These are phyloP conservation scores for Oryzias dopingdopingensis DNA, from an alignment of 2,797 vertebrate species.

Conservation along the genomic window DNA sequence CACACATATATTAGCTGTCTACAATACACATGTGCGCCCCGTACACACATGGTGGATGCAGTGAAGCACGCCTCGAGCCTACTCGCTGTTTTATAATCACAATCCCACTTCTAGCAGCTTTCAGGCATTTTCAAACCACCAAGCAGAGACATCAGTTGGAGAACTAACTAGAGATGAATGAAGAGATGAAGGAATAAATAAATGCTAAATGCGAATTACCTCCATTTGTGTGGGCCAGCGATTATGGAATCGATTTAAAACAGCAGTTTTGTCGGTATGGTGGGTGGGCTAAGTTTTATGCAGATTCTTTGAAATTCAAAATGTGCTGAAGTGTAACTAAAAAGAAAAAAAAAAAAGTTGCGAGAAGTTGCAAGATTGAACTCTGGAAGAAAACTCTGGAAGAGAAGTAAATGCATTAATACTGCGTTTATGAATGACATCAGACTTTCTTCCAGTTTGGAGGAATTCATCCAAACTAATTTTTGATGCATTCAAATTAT, in stretches of 20 bases:
- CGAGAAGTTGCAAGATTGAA: not conserved
- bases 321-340: not conserved
- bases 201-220: constrained; percentile 68
- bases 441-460: too few species aligned
- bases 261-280: constrained; percentile 6
- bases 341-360: not conserved
- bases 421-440: too few species aligned
- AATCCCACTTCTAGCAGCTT: constrained; percentile 53
- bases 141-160: constrained; percentile 57
- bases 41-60: constrained; percentile 45
- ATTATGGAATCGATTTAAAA: constrained; percentile 60
- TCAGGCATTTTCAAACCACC: constrained; percentile 59
- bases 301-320: not conserved
- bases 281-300: constrained; percentile 26
- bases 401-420: too few species aligned
- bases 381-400: too few species aligned
- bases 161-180: constrained; percentile 67
- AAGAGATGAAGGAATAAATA: constrained; percentile 70
- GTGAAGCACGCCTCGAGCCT: constrained; percentile 44
- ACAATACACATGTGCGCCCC: constrained; percentile 49
- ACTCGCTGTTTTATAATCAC: constrained; percentile 63
- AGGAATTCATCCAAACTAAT: too few species aligned
- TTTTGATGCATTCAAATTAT: too few species aligned
- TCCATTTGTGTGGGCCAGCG: constrained; percentile 58
- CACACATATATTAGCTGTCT: constrained; percentile 71